Evolutionary conservation across 2,113 vertebrate species (phyloP).

Genomic region (zebrafish (Danio rerio)): DNA sequence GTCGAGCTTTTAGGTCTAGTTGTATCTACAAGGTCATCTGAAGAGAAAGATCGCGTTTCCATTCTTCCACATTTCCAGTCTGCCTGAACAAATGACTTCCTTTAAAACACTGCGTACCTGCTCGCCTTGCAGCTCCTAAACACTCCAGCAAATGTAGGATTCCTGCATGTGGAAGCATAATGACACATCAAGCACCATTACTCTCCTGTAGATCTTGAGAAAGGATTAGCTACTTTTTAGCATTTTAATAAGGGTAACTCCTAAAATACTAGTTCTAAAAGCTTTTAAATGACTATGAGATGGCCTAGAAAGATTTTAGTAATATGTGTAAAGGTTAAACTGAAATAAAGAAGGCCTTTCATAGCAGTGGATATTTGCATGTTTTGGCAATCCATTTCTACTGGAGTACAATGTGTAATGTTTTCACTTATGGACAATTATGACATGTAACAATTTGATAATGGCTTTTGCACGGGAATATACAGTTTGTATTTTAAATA

Average conservation of each 20-base stretch:
- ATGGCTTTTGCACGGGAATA: too few species aligned
- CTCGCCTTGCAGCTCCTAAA: slow-evolving; percentile 19
- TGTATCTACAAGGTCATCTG: slow-evolving; percentile 59
- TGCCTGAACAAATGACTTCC: slow-evolving; percentile 58
- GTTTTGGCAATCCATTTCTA: neutral
- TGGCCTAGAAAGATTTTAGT: slow-evolving; percentile 34
- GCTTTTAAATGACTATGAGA: slow-evolving; percentile 14
- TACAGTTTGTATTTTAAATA: too few species aligned
- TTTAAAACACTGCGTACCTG: slow-evolving; percentile 43
- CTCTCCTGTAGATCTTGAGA: neutral
- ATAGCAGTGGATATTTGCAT: neutral
- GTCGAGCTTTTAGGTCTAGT: slow-evolving; percentile 51
- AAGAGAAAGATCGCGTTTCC: slow-evolving; percentile 50
- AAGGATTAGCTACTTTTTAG: slow-evolving; percentile 14
- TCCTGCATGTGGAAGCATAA: slow-evolving; percentile 15
- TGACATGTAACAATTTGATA: too few species aligned
- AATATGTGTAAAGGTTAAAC: neutral
- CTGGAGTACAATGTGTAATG: neutral
- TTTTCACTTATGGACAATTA: too few species aligned
- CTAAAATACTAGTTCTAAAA: slow-evolving; percentile 29
- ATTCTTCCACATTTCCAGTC: slow-evolving; percentile 42
- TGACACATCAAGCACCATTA: slow-evolving; percentile 8
- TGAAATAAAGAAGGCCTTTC: neutral
- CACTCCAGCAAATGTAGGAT: neutral
- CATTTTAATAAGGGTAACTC: slow-evolving; percentile 25